These are phyloP conservation scores for Monoplex corrugatus DNA, from an alignment of 2,888 invertebrate genomes.

Conservation along the genomic window DNA sequence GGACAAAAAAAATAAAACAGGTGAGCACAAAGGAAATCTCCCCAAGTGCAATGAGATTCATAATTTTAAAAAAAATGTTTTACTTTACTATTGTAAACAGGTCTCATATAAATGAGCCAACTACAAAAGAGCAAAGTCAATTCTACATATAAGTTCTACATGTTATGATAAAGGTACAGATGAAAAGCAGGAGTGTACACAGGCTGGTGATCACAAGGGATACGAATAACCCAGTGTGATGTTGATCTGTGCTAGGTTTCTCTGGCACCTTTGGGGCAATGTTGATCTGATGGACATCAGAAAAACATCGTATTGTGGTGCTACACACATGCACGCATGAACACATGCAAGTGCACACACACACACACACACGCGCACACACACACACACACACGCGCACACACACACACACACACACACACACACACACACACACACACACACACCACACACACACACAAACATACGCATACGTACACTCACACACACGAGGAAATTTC, in stretches of 20 bases:
- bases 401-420: no score
- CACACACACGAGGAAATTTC: no score
- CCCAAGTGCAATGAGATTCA: background rate
- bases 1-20: no score
- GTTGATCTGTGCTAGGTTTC: background rate
- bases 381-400: no score
- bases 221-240: background rate
- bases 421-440: no score
- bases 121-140: background rate
- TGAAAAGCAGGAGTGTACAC: background rate
- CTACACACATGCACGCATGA: background rate
- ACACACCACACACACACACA: no score
- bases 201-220: conserved; percentile 23
- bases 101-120: background rate
- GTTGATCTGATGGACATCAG: conserved; percentile 24
- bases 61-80: no score
- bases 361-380: no score
- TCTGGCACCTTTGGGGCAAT: conserved; percentile 47
- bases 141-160: background rate
- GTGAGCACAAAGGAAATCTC: no score
- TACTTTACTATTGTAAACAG: no score
- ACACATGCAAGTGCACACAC: no score
- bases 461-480: no score
- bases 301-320: conserved; percentile 38
- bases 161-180: background rate